phyloP scores from a whole-genome alignment of 2,113 vertebrate genomes.

The human (Homo sapiens) region DNA sequence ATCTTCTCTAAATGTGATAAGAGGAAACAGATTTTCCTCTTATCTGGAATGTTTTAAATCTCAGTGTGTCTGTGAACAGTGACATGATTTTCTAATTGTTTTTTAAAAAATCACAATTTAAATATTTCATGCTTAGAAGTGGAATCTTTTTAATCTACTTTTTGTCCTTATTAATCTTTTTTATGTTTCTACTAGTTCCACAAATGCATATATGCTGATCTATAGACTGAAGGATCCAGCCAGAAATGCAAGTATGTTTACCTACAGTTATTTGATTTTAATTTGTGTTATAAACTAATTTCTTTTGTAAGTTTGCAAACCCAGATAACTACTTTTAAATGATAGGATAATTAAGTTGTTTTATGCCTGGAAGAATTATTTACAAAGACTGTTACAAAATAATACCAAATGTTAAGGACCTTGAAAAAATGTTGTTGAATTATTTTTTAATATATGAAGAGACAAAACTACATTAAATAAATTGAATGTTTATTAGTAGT shows the following conservation, averaged over 20 bases:
- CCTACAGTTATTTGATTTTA: constrained; percentile 18
- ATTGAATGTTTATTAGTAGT: constrained; percentile 25
- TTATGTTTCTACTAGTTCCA: constrained; percentile 89
- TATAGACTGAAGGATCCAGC: constrained; percentile 96
- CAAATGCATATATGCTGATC: constrained; percentile 99
- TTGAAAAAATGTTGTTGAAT: constrained; percentile 14
- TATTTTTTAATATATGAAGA: constrained; percentile 3
- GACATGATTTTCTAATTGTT: constrained; percentile 15
- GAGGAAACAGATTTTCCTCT: not conserved
- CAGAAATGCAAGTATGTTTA: constrained; percentile 97
- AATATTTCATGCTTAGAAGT: constrained; percentile 51
- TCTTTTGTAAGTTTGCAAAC: constrained; percentile 34
- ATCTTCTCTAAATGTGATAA: constrained; percentile 1
- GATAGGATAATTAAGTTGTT: not conserved
- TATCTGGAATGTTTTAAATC: constrained; percentile 33
- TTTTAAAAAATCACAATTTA: not conserved
- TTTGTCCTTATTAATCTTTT: constrained; percentile 51
- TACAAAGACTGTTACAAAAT: not conserved
- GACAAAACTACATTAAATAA: not conserved
- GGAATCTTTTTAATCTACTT: constrained; percentile 10
- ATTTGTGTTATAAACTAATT: constrained; percentile 22
- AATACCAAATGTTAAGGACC: not conserved
- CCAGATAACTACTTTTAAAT: constrained; percentile 29
- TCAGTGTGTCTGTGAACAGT: constrained; percentile 19
- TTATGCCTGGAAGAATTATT: constrained; percentile 34